phyloP scores from a whole-genome alignment of 2,797 vertebrate genomes.

The Avahi laniger region DNA sequence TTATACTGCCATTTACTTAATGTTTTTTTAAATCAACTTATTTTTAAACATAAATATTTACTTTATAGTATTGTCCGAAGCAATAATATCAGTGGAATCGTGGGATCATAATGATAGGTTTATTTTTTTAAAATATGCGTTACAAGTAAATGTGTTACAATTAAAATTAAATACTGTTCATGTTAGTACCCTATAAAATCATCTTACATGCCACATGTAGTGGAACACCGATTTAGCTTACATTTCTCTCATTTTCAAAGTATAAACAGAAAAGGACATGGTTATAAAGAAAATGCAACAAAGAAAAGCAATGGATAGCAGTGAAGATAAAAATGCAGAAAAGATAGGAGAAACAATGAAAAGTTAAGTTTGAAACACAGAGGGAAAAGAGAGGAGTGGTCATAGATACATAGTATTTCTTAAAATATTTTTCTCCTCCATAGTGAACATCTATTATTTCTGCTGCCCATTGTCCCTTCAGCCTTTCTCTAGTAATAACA shows the following conservation, averaged over 20 bases:
- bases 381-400: neutral
- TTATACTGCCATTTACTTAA: neutral
- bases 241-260: neutral
- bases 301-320: neutral
- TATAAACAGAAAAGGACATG: neutral
- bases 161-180: neutral
- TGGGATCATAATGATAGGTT: neutral
- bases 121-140: neutral
- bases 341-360: neutral
- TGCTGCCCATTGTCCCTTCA: neutral
- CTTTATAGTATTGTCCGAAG: neutral
- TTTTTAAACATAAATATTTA: neutral
- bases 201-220: neutral
- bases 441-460: neutral
- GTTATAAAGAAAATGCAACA: neutral
- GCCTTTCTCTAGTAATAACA: neutral
- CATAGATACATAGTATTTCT: neutral
- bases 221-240: neutral
- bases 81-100: neutral
- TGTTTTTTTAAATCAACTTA: neutral
- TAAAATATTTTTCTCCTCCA: neutral
- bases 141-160: neutral
- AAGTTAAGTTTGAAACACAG: neutral
- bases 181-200: too few relatives aligned
- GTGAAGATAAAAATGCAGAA: neutral